A percentile compares a stretch with the other conserved stretches of the same genome.
Evolutionary conservation across 2,113 vertebrate species (phyloP).

Genomic region (Ginglymostoma cirratum): DNA sequence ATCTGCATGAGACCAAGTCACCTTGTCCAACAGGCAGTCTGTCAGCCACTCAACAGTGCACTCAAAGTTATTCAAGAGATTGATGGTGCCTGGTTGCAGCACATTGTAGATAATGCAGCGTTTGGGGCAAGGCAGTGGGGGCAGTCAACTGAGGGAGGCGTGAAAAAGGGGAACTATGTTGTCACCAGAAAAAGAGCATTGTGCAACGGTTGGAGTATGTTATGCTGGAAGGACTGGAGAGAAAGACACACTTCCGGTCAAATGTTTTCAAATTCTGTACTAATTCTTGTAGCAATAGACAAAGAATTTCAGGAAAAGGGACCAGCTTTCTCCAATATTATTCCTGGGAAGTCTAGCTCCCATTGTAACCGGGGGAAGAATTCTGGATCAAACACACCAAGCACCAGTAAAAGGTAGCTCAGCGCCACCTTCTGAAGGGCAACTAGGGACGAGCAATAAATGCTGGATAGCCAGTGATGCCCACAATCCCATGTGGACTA

Average conservation of each 20-base stretch:
- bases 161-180: background rate
- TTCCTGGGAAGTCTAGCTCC: background rate
- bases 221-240: background rate
- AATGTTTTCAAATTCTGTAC: background rate
- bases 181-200: background rate
- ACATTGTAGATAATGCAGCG: too few species aligned
- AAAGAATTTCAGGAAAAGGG: background rate
- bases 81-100: too few species aligned
- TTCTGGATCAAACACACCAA: background rate
- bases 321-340: background rate
- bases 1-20: too few species aligned
- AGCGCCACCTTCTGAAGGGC: too few species aligned
- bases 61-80: too few species aligned
- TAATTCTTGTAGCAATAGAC: background rate
- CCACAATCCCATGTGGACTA: background rate
- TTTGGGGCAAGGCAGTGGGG: too few species aligned
- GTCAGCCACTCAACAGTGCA: too few species aligned
- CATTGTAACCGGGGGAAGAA: background rate
- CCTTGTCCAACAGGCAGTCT: too few species aligned
- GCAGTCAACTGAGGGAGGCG: too few species aligned
- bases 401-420: too few species aligned
- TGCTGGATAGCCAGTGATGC: too few species aligned
- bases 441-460: too few species aligned
- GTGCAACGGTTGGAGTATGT: background rate
- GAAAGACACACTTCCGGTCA: background rate